Evolutionary conservation across 1,140 invertebrate species (phyloP).

Genomic region (Chlorops oryzae): DNA sequence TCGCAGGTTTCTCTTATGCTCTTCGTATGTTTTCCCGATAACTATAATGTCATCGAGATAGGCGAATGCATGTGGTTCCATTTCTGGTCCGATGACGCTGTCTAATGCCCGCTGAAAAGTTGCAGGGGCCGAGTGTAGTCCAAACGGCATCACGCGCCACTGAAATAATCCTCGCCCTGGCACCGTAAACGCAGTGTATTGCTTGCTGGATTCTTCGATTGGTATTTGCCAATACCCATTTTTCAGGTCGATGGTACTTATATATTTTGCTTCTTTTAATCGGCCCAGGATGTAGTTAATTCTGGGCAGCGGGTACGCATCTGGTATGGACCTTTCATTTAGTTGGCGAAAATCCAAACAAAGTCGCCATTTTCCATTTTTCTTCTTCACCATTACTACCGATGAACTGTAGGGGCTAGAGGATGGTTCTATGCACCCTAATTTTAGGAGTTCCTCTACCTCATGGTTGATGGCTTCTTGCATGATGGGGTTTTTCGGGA

Average conservation of each 20-base stretch:
- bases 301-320: conserved; percentile 46
- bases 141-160: conserved; percentile 48
- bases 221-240: conserved; percentile 41
- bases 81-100: conserved; percentile 17
- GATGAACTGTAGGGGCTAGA: too few species aligned
- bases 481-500: too few species aligned
- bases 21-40: too few species aligned
- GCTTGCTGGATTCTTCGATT: conserved; percentile 21
- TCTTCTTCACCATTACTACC: too few species aligned
- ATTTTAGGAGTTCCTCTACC: too few species aligned
- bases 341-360: conserved; percentile 44
- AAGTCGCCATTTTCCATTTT: conserved; percentile 18
- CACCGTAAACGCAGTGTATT: conserved; percentile 48
- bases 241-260: conserved; percentile 46
- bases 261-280: conserved; percentile 25
- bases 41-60: conserved; percentile 48
- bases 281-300: conserved; percentile 47
- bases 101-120: conserved; percentile 46
- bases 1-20: too few species aligned
- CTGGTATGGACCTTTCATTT: conserved; percentile 33
- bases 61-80: conserved; percentile 22
- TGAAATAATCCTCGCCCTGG: conserved; percentile 42
- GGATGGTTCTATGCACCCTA: too few species aligned
- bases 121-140: too few species aligned
- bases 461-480: too few species aligned